Base-by-base conservation (phyloP, 2,797 vertebrate species). In the Muscicapa striata region DNA sequence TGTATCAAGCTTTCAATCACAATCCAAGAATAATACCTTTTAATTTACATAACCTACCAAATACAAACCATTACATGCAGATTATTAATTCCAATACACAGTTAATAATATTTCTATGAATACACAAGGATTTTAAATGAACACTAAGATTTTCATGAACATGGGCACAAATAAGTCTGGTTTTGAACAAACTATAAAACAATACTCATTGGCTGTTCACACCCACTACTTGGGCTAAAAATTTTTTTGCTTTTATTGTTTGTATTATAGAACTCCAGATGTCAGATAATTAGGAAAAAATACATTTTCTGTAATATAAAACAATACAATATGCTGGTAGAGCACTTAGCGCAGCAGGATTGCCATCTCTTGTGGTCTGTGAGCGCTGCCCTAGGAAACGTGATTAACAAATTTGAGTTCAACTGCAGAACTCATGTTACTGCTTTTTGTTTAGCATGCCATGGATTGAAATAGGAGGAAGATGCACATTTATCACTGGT, bases 91-190 rank as follows among this genome's bases (percentile, higher is more conserved):
- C 40, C 58, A 86, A 62, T 38, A 84, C 21, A 15, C 17, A 78
- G 26, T 29, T 86, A 64, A 61, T 78, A 89, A 38, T 88, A 90
- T 72, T 91, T 46, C 40, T 48, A n/a, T 51, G 34, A 88, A 68
- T 41, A 70, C 10, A 19, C 29, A 81, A 24, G 15, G 30, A 84
- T 72, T 91, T 78, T 36, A 94, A 88, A 81, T 11, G 1, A 75
- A 64, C 0, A 0, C 5, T 63, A 63, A 73, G 52, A 48, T 89
- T 89, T 93, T 72, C 15, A 30, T 55, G 27, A 82, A 19, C 36
- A 19, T n/a, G 30, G 0, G 0, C 16, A n/a, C 1, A 7, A 66
- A 16, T 22, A 38, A 78, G 26, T 69, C 62, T 61, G 17, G 6
- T 52, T 83, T 80, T 68, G 66, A 75, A 68, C 40, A 69, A 82